Percentiles rank a stretch among this genome's conserved stretches.
These are phyloP conservation scores for Pyrocephalus nanus DNA, from an alignment of 2,797 vertebrate species.

Conservation along the genomic window DNA sequence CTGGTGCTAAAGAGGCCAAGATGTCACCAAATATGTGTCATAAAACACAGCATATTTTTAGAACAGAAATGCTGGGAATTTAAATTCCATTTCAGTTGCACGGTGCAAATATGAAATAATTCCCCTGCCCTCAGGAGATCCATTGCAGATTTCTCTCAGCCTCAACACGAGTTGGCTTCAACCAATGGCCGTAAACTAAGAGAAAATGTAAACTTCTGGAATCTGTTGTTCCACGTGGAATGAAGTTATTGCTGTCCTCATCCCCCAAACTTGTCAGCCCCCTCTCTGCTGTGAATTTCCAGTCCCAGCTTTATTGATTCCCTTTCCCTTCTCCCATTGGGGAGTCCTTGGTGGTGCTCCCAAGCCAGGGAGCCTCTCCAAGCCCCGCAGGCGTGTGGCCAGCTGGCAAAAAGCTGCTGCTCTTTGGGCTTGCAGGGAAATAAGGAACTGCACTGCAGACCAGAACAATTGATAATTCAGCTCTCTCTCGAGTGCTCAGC, in stretches of 20 bases:
- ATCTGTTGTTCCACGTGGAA: not conserved
- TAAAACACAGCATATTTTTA: conserved; percentile 9
- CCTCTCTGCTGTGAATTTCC: not conserved
- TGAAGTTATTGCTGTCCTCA: not conserved
- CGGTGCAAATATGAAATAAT: not conserved
- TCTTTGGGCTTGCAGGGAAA: not conserved
- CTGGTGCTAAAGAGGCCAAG: not conserved
- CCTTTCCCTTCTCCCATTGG: conserved; percentile 4
- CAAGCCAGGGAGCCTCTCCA: not conserved
- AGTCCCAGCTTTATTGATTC: not conserved
- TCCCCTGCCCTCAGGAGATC: not conserved
- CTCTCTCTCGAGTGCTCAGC: not conserved
- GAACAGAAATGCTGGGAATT: not conserved
- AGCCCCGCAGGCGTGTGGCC: not conserved
- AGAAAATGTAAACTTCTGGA: not conserved
- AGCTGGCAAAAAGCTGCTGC: conserved; percentile 52
- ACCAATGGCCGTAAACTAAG: not conserved
- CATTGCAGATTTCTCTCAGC: not conserved
- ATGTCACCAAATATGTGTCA: not conserved
- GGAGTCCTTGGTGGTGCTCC: not conserved
- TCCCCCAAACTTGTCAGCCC: not conserved
- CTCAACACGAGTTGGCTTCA: not conserved
- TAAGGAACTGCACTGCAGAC: not conserved
- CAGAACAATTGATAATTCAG: conserved; percentile 31
- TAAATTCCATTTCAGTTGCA: not conserved